Percentiles rank a stretch among this genome's conserved stretches.
phyloP scores from a whole-genome alignment of 2,888 invertebrate genomes.

The Nezara viridula region DNA sequence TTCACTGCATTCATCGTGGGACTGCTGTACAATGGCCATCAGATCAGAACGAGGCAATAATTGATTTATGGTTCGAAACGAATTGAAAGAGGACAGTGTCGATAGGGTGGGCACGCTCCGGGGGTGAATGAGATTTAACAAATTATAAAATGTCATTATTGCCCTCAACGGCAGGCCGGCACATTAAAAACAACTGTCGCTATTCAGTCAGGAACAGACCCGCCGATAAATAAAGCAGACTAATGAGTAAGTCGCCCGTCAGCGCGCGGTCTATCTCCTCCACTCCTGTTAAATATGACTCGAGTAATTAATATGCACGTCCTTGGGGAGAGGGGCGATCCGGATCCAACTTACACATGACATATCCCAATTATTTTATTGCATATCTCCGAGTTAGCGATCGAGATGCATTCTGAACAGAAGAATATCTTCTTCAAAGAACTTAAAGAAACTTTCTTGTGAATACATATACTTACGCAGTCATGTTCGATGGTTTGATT shows the following conservation, averaged over 20 bases:
- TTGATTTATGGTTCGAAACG: conserved; percentile 29
- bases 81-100: conserved; percentile 18
- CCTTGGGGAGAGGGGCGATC: not conserved
- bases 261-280: not conserved
- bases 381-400: not conserved
- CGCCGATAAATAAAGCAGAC: conserved; percentile 34
- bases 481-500: too few relatives aligned
- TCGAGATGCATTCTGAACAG: too few relatives aligned
- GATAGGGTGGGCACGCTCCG: not conserved
- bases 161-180: conserved; percentile 31
- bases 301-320: not conserved
- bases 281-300: not conserved
- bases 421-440: too few relatives aligned
- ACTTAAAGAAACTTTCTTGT: too few relatives aligned
- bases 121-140: conserved; percentile 39
- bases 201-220: conserved; percentile 40
- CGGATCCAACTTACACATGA: not conserved
- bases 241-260: conserved; percentile 29
- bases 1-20: not conserved
- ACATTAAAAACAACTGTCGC: conserved; percentile 46
- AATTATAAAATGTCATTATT: conserved; percentile 44
- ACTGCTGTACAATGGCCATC: not conserved
- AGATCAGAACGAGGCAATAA: not conserved
- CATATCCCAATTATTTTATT: not conserved
- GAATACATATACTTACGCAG: too few relatives aligned